Evolutionary conservation across 2,888 invertebrate genomes (phyloP), one percentile per base, ranked within the genome.

Genomic region (Thecocarcelia acutangulata): DNA sequence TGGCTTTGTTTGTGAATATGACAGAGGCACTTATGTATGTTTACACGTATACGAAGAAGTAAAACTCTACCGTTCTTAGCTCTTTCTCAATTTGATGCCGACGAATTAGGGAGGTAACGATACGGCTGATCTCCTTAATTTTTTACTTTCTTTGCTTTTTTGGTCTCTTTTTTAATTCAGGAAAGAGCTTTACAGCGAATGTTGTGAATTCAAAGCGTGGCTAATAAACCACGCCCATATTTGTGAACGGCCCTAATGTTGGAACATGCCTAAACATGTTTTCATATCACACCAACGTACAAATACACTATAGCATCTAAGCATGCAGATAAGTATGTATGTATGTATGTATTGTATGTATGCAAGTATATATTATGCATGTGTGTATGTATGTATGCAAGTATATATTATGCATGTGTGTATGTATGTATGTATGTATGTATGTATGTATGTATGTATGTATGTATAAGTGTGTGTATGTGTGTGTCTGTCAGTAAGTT

Each of bases 401-500:
- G n/a, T n/a, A n/a, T n/a, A n/a, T n/a, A n/a, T n/a, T n/a, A n/a
- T n/a, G n/a, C n/a, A n/a, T n/a, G n/a, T n/a, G n/a, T n/a, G n/a
- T n/a, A n/a, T n/a, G n/a, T n/a, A n/a, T n/a, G n/a, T n/a, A n/a
- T n/a, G n/a, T n/a, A n/a, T n/a, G n/a, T n/a, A n/a, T n/a, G n/a
- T n/a, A n/a, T n/a, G n/a, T n/a, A n/a, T n/a, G n/a, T n/a, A n/a
- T n/a, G n/a, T n/a, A n/a, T n/a, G n/a, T n/a, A n/a, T n/a, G n/a
- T n/a, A n/a, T 15, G 24, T 42, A 11, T 21, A 13, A 17, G 8
- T 48, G 50, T 69, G 52, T 61, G 13, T 19, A 3, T 37, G 3
- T 56, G 8, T 69, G 50, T 44, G 72, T 46, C 19, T 44, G 72
- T 46, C 19, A 56, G 56, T 19, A 33, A 58, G 66, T 59, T 48